phyloP scores from a whole-genome alignment of 2,888 invertebrate genomes.

The Eristalis arbustorum region DNA sequence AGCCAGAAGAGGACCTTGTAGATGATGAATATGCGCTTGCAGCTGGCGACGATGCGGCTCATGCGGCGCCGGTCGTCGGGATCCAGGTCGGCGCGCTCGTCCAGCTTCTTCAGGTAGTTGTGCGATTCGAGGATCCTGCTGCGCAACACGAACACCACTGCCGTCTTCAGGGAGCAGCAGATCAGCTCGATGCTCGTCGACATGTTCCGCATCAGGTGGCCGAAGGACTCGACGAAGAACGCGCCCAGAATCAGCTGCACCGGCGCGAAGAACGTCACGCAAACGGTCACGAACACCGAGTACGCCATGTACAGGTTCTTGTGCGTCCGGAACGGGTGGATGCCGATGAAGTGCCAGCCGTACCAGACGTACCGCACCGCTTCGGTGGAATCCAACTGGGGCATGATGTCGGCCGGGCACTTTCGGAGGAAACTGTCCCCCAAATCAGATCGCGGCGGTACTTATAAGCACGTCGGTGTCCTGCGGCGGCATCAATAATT shows the following conservation, averaged over 20 bases:
- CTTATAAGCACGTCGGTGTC: constrained; percentile 19
- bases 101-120: constrained; percentile 56
- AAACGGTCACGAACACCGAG: constrained; percentile 42
- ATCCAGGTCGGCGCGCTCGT: constrained; percentile 57
- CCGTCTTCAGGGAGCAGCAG: constrained; percentile 59
- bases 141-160: constrained; percentile 34
- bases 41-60: constrained; percentile 34
- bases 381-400: constrained; percentile 58
- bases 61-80: constrained; percentile 55
- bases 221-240: constrained; percentile 51
- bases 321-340: constrained; percentile 59
- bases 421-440: background rate
- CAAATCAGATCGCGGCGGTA: background rate
- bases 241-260: constrained; percentile 32
- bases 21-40: constrained; percentile 44
- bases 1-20: constrained; percentile 61
- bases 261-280: constrained; percentile 41
- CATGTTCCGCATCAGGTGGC: constrained; percentile 68
- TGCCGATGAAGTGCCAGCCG: constrained; percentile 68
- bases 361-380: constrained; percentile 70
- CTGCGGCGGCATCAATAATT: constrained; percentile 14
- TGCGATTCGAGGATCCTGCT: constrained; percentile 31
- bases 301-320: constrained; percentile 63
- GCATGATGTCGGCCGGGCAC: background rate
- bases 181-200: constrained; percentile 65